Conservation (phyloP, 1,140 invertebrate species). For the Zaprionus camerounensis region DNA sequence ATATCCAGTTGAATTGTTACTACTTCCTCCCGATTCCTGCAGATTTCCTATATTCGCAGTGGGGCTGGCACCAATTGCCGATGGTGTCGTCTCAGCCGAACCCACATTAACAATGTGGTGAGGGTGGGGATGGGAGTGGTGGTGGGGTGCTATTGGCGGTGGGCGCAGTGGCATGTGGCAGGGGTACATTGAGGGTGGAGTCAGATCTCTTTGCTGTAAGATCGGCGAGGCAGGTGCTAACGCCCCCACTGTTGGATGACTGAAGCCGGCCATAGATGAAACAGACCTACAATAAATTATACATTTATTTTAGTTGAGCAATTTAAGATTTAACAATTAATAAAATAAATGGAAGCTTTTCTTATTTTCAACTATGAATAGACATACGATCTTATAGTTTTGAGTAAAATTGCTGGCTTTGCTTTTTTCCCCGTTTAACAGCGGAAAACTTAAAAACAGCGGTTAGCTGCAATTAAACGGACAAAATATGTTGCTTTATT, state of each 20-base stretch:
- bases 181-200: slow-evolving; percentile 76
- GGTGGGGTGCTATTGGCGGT: slow-evolving; percentile 49
- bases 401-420: too few species aligned
- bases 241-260: slow-evolving; percentile 65
- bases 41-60: slow-evolving; percentile 10
- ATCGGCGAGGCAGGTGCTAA: slow-evolving; percentile 69
- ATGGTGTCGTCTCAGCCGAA: background rate
- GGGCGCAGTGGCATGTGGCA: slow-evolving; percentile 77
- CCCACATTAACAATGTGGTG: slow-evolving; percentile 39
- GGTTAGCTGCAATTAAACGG: too few species aligned
- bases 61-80: slow-evolving; percentile 10
- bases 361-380: too few species aligned
- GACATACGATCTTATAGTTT: too few species aligned
- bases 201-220: slow-evolving; percentile 75
- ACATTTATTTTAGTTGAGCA: too few species aligned
- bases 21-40: background rate
- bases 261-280: slow-evolving; percentile 69
- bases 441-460: too few species aligned
- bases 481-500: too few species aligned
- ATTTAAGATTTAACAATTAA: too few species aligned
- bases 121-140: background rate
- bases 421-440: too few species aligned
- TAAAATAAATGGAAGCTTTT: too few species aligned
- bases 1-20: slow-evolving; percentile 51
- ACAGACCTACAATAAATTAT: slow-evolving; percentile 52